A percentile compares a stretch with the other conserved stretches of the same genome.
phyloP scores from a whole-genome alignment of 2,888 invertebrate genomes.

The Blastobasis adustella region DNA sequence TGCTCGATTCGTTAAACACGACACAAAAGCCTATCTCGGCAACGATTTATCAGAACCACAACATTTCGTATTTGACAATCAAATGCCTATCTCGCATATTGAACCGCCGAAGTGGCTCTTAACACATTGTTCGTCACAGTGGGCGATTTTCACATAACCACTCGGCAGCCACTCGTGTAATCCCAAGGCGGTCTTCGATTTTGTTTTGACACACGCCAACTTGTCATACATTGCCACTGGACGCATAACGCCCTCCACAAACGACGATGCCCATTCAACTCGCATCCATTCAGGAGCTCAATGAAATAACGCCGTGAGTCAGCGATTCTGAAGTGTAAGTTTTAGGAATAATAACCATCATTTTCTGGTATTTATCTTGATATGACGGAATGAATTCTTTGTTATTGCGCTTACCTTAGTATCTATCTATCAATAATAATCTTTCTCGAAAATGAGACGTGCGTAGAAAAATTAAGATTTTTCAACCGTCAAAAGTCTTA shows the following conservation, averaged over 20 bases:
- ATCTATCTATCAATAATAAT: no score
- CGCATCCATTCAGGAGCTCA: slow-evolving; percentile 28
- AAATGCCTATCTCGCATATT: no score
- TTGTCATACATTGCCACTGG: slow-evolving; percentile 42
- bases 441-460: no score
- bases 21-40: no score
- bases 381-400: no score
- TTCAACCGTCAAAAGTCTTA: no score
- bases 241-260: slow-evolving; percentile 16
- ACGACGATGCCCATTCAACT: slow-evolving; percentile 41
- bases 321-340: slow-evolving; percentile 15
- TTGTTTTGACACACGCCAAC: slow-evolving; percentile 66
- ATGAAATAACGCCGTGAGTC: slow-evolving; percentile 48
- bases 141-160: slow-evolving; percentile 35
- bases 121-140: slow-evolving; percentile 33
- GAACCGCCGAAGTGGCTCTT: slow-evolving; percentile 11
- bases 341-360: background rate
- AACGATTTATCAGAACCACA: no score
- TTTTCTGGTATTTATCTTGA: no score
- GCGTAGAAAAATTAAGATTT: no score
- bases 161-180: slow-evolving; percentile 30
- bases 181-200: slow-evolving; percentile 70
- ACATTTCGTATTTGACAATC: no score
- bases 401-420: no score
- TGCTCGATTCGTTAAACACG: no score